These are phyloP conservation scores for Prionace glauca DNA, from an alignment of 2,797 vertebrate species.

Conservation along the genomic window DNA sequence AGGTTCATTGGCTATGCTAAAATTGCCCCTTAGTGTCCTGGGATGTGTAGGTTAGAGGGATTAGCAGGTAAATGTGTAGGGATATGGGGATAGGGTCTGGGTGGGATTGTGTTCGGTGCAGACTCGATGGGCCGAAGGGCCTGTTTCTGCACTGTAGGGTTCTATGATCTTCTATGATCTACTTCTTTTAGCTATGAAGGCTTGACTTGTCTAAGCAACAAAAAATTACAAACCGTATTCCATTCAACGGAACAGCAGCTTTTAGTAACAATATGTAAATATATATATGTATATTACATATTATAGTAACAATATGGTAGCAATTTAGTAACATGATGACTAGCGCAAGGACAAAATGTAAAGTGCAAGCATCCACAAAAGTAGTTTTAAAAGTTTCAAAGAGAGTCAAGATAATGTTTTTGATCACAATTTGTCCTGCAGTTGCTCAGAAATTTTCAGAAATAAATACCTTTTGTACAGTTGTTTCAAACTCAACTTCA, in stretches of 20 bases:
- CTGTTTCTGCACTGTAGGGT: too few relatives aligned
- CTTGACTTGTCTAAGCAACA: neutral
- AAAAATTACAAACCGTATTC: neutral
- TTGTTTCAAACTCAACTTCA: neutral
- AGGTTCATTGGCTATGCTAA: too few relatives aligned
- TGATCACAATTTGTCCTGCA: neutral
- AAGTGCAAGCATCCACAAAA: neutral
- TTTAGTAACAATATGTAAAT: neutral
- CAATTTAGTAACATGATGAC: neutral
- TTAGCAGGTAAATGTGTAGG: too few relatives aligned
- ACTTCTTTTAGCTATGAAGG: neutral
- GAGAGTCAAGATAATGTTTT: neutral
- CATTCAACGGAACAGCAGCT: neutral
- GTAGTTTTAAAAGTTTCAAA: neutral
- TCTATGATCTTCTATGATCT: too few relatives aligned
- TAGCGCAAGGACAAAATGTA: neutral
- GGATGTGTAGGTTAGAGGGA: too few relatives aligned
- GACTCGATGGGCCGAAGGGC: too few relatives aligned
- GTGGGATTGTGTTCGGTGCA: too few relatives aligned
- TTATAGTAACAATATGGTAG: too few relatives aligned
- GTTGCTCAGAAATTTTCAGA: neutral
- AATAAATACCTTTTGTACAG: constrained; percentile 14
- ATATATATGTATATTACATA: too few relatives aligned
- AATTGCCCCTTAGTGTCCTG: too few relatives aligned
- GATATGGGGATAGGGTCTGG: too few relatives aligned